phyloP scores from a whole-genome alignment of 2,888 invertebrate genomes.

The Agrenia bidenticulata region DNA sequence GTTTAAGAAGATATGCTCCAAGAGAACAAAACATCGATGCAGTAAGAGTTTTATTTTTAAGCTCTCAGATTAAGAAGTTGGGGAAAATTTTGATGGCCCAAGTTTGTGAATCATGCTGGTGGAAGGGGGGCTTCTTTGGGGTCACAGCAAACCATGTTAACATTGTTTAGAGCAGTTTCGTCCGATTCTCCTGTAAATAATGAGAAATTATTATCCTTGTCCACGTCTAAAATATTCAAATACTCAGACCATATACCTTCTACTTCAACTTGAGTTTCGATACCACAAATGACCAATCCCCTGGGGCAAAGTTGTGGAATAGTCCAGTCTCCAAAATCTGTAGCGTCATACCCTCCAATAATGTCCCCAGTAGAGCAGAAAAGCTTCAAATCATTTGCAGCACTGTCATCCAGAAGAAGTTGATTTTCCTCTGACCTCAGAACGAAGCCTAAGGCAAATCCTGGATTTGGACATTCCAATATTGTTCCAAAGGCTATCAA shows the following conservation, averaged over 20 bases:
- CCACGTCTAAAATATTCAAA: neutral
- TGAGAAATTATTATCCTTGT: neutral
- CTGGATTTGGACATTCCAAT: constrained; percentile 21
- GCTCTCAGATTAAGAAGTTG: too few species aligned
- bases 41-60: too few species aligned
- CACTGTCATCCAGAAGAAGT: constrained; percentile 17
- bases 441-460: constrained; percentile 19
- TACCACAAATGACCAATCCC: constrained; percentile 17
- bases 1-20: too few species aligned
- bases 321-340: constrained; percentile 22
- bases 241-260: neutral
- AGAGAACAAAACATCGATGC: too few species aligned
- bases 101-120: too few species aligned
- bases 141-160: constrained; percentile 15
- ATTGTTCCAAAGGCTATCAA: neutral
- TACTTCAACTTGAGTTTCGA: constrained; percentile 24
- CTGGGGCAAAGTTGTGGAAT: constrained; percentile 15
- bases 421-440: constrained; percentile 19
- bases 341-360: constrained; percentile 14
- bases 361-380: constrained; percentile 12
- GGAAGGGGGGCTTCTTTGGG: neutral
- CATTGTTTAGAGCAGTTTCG: constrained; percentile 13
- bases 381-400: constrained; percentile 15
- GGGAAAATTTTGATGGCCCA: too few species aligned
- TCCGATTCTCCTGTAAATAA: constrained; percentile 7